phyloP scores from a whole-genome alignment of 2,113 vertebrate genomes.

The Dendropsophus ebraccatus region DNA sequence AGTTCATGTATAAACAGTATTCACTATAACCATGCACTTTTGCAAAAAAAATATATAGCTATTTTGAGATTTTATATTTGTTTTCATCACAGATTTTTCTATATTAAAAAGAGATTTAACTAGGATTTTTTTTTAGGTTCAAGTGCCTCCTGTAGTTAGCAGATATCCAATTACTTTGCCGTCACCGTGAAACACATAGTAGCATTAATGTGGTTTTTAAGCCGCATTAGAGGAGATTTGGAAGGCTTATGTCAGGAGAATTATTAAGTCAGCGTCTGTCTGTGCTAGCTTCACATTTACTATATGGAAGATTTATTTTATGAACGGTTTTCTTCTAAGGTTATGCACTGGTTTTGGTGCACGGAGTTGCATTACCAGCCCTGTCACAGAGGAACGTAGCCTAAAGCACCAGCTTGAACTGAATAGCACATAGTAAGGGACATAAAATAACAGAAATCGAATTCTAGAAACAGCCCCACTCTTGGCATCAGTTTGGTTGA shows the following conservation, averaged over 20 bases:
- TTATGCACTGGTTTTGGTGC: neutral
- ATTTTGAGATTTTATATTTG: neutral
- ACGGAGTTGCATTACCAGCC: neutral
- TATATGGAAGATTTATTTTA: neutral
- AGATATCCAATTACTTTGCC: constrained; percentile 1
- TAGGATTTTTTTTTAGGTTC: neutral
- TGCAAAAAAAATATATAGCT: too few relatives aligned
- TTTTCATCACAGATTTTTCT: neutral
- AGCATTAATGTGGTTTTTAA: constrained; percentile 14
- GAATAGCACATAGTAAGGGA: too few relatives aligned
- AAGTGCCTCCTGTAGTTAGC: neutral
- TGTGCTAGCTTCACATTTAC: neutral
- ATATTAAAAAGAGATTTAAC: neutral
- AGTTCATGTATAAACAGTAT: too few relatives aligned
- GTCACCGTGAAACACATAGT: neutral
- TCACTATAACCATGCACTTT: too few relatives aligned
- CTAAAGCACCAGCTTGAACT: neutral
- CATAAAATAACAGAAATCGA: too few relatives aligned
- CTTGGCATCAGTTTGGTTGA: too few relatives aligned
- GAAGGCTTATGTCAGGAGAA: neutral
- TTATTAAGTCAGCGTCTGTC: neutral
- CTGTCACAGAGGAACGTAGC: neutral
- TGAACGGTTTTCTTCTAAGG: neutral
- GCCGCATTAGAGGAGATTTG: constrained; percentile 16
- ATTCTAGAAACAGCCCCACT: too few relatives aligned